phyloP scores from a whole-genome alignment of 2,797 vertebrate genomes.

The Nyctibius grandis region DNA sequence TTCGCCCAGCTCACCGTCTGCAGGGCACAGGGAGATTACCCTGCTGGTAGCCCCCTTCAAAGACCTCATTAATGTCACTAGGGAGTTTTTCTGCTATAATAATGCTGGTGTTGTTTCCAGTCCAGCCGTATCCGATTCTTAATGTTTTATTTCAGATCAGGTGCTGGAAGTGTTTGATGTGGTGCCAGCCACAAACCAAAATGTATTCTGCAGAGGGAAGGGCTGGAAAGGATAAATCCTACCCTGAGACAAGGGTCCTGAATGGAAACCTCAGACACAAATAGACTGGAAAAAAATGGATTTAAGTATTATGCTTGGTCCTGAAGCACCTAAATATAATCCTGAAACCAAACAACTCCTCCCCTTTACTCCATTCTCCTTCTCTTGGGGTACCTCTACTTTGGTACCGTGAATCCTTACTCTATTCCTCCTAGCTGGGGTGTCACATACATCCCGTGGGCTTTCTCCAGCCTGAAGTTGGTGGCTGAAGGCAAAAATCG shows the following conservation, averaged over 20 bases:
- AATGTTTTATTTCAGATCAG: constrained; percentile 7
- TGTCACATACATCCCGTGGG: not conserved
- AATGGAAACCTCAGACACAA: not conserved
- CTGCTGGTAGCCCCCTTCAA: not conserved
- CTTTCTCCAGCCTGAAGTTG: not conserved
- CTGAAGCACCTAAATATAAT: not conserved
- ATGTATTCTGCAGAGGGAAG: not conserved
- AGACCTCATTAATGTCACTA: not conserved
- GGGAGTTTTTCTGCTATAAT: not conserved
- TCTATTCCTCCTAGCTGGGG: not conserved
- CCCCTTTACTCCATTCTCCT: not conserved
- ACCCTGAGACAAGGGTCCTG: not conserved
- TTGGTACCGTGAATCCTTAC: not conserved
- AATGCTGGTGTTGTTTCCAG: not conserved
- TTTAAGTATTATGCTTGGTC: not conserved
- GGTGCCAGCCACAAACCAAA: not conserved
- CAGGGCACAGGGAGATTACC: not conserved
- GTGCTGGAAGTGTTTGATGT: constrained; percentile 25
- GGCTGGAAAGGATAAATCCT: not conserved
- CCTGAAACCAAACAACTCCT: not conserved
- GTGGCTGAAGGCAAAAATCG: not conserved
- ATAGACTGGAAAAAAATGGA: not conserved
- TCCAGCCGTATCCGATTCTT: not conserved
- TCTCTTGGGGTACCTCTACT: not conserved
- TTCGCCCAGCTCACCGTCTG: rapidly evolving